These are phyloP conservation scores for Menidia beryllina DNA, from an alignment of 2,113 vertebrate genomes.

Conservation along the genomic window DNA sequence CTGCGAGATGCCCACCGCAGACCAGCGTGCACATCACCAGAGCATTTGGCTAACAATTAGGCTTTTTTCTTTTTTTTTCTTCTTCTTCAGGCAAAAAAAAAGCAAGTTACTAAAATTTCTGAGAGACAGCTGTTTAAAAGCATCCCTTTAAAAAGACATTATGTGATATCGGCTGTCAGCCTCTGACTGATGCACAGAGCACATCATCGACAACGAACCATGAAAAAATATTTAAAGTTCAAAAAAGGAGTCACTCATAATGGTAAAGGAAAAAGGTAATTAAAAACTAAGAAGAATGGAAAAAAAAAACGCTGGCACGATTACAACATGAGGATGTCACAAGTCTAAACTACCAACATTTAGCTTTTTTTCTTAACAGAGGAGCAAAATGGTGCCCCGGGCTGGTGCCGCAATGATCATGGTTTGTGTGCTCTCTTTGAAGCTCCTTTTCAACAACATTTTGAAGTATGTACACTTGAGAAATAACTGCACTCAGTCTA, in stretches of 20 bases:
- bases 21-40: conserved; percentile 30
- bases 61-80: too few relatives aligned
- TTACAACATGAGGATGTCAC: neutral
- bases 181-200: neutral
- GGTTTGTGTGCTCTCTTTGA: neutral
- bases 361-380: neutral
- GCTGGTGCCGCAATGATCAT: neutral
- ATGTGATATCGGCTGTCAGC: neutral
- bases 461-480: neutral
- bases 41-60: conserved; percentile 17
- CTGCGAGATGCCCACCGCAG: conserved; percentile 12
- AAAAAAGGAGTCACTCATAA: neutral
- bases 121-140: conserved; percentile 24
- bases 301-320: neutral
- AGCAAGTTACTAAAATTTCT: neutral
- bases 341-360: neutral
- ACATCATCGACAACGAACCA: neutral
- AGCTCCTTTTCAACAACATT: neutral
- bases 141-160: conserved; percentile 10
- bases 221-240: neutral
- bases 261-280: neutral
- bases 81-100: neutral
- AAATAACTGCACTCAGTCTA: neutral
- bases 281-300: neutral
- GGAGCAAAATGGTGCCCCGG: neutral